Conservation (phyloP, 2,797 vertebrate genomes). For the Clarias fuscus region DNA sequence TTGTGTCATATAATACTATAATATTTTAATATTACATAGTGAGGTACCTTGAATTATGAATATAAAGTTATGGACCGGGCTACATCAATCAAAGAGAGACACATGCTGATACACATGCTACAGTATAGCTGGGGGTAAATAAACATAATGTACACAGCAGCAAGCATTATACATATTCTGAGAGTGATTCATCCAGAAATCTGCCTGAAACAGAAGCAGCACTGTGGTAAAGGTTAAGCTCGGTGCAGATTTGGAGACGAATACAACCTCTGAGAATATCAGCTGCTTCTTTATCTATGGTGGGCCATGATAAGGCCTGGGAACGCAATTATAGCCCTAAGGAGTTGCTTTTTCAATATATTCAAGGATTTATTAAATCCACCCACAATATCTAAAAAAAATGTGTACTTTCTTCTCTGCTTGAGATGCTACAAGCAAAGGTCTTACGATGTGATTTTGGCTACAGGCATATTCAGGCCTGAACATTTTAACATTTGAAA, state of each 20-base stretch:
- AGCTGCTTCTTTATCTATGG: constrained; percentile 28
- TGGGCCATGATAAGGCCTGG: constrained; percentile 28
- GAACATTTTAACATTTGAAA: constrained; percentile 38
- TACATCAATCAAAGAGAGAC: background rate
- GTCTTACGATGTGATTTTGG: constrained; percentile 37
- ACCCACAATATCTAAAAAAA: constrained; percentile 53
- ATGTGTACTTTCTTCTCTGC: constrained; percentile 24
- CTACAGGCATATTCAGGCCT: constrained; percentile 41
- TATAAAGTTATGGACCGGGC: background rate
- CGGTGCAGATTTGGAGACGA: constrained; percentile 39
- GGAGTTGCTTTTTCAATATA: constrained; percentile 47
- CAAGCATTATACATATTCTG: constrained; percentile 15
- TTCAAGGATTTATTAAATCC: constrained; percentile 57
- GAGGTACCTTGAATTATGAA: background rate
- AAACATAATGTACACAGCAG: constrained; percentile 13
- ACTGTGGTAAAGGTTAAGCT: constrained; percentile 51
- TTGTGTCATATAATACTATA: background rate
- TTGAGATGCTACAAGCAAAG: constrained; percentile 40
- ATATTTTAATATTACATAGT: background rate
- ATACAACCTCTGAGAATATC: constrained; percentile 27
- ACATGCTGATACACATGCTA: background rate
- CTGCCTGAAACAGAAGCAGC: constrained; percentile 40
- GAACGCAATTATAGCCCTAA: constrained; percentile 41
- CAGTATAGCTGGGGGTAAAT: background rate
- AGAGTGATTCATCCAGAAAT: constrained; percentile 35